These are phyloP conservation scores for Oryzias celebensis DNA, from an alignment of 2,113 vertebrate genomes.

Conservation along the genomic window DNA sequence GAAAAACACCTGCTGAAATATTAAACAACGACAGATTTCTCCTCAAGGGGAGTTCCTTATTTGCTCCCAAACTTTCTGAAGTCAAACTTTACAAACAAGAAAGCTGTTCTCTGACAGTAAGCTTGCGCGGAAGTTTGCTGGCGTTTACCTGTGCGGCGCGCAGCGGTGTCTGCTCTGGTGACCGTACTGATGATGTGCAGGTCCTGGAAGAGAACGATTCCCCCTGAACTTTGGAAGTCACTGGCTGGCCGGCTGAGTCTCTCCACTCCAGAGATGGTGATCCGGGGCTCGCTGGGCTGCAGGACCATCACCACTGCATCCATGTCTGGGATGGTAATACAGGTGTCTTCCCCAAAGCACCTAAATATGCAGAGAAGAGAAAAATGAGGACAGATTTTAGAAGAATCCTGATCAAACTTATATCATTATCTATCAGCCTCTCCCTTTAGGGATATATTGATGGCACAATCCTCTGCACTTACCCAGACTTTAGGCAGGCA, in stretches of 20 bases:
- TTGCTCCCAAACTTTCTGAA: too few relatives aligned
- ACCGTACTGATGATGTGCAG: conserved; percentile 91
- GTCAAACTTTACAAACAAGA: too few relatives aligned
- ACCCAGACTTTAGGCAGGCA: too few relatives aligned
- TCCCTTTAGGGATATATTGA: too few relatives aligned
- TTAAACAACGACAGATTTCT: conserved; percentile 48
- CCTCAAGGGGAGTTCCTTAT: background rate
- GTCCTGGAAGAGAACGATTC: conserved; percentile 86
- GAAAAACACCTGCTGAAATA: conserved; percentile 46
- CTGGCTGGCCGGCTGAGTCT: conserved; percentile 83
- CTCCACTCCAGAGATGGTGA: conserved; percentile 89
- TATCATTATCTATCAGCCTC: too few relatives aligned
- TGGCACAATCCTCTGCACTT: too few relatives aligned
- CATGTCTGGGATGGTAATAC: conserved; percentile 90
- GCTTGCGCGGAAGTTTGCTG: background rate
- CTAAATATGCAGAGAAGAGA: conserved; percentile 60
- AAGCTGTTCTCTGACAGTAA: too few relatives aligned
- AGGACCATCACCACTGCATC: conserved; percentile 92
- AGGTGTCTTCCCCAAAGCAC: conserved; percentile 97
- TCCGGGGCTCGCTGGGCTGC: conserved; percentile 91
- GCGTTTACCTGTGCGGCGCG: conserved; percentile 67
- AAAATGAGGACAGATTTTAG: background rate
- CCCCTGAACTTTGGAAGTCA: conserved; percentile 80
- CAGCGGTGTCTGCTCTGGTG: conserved; percentile 73
- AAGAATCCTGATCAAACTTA: too few relatives aligned